phyloP scores from a whole-genome alignment of 2,797 vertebrate genomes.

The Odontamblyopus lacepedii region DNA sequence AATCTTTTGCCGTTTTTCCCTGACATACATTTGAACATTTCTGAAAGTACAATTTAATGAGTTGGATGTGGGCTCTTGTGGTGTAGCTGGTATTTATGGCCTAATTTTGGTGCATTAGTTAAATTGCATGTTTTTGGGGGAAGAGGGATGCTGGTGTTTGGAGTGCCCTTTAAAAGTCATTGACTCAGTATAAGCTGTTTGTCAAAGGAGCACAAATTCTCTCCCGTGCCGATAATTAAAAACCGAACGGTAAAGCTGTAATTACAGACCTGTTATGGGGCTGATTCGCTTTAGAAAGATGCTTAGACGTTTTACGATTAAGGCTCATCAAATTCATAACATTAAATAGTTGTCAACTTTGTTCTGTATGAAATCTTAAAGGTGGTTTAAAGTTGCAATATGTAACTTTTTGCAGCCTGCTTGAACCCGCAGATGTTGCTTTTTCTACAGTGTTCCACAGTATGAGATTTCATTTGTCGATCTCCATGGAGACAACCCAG shows the following conservation, averaged over 20 bases:
- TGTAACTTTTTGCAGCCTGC: too few relatives aligned
- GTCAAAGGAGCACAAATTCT: conserved; percentile 3
- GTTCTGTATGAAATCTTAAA: too few relatives aligned
- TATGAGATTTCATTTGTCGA: too few relatives aligned
- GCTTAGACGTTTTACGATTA: neutral
- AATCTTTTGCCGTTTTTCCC: neutral
- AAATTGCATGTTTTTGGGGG: neutral
- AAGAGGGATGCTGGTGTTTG: neutral
- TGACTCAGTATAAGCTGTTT: conserved; percentile 5
- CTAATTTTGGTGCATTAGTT: neutral
- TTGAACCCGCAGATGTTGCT: too few relatives aligned
- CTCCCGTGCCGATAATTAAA: neutral
- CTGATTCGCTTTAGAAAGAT: neutral
- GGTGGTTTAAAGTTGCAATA: too few relatives aligned
- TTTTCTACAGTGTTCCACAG: too few relatives aligned
- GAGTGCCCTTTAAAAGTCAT: conserved; percentile 14
- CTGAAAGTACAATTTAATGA: neutral
- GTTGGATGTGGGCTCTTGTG: neutral
- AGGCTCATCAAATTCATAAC: neutral
- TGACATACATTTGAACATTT: neutral
- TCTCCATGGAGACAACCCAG: too few relatives aligned
- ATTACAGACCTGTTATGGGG: neutral
- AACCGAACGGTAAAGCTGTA: neutral
- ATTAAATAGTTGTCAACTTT: neutral
- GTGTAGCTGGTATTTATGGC: neutral